Evolutionary conservation across 2,113 vertebrate species (phyloP).

Genomic region (Cebus imitator): DNA sequence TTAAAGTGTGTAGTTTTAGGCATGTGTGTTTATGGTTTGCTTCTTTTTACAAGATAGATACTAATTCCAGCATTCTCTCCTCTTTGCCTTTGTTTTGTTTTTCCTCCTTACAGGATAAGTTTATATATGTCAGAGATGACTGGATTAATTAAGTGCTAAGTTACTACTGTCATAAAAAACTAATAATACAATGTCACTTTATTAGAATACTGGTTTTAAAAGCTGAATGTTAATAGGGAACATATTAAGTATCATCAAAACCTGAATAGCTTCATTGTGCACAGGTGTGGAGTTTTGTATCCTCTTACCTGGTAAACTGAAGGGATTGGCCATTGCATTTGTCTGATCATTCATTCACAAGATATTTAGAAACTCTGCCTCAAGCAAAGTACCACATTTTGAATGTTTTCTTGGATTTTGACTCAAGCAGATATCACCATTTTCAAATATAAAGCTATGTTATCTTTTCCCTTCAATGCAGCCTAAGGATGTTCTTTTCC

Average conservation of each 20-base stretch:
- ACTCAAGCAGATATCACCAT: conserved; percentile 31
- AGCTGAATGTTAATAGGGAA: conserved; percentile 64
- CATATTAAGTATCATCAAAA: conserved; percentile 51
- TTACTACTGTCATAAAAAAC: conserved; percentile 76
- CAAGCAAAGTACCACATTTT: conserved; percentile 27
- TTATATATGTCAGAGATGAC: conserved; percentile 71
- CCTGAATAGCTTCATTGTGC: conserved; percentile 6
- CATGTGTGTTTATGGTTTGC: conserved; percentile 61
- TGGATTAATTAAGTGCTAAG: conserved; percentile 77
- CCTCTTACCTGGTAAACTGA: conserved; percentile 69
- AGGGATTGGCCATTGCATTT: conserved; percentile 67
- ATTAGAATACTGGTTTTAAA: conserved; percentile 71
- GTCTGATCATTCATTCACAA: conserved; percentile 8
- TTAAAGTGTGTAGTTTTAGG: conserved; percentile 64
- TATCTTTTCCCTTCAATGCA: background rate
- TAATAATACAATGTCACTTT: conserved; percentile 70
- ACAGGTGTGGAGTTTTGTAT: conserved; percentile 46
- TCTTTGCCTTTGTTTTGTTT: conserved; percentile 68
- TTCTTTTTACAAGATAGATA: conserved; percentile 64
- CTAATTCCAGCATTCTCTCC: conserved; percentile 71
- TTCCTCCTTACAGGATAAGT: conserved; percentile 64
- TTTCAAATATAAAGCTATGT: conserved; percentile 52
- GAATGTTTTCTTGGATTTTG: conserved; percentile 27
- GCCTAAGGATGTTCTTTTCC: background rate
- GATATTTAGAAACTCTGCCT: conserved; percentile 34